Conservation (phyloP, 1,140 invertebrate species). For the Drosophila parvula region DNA sequence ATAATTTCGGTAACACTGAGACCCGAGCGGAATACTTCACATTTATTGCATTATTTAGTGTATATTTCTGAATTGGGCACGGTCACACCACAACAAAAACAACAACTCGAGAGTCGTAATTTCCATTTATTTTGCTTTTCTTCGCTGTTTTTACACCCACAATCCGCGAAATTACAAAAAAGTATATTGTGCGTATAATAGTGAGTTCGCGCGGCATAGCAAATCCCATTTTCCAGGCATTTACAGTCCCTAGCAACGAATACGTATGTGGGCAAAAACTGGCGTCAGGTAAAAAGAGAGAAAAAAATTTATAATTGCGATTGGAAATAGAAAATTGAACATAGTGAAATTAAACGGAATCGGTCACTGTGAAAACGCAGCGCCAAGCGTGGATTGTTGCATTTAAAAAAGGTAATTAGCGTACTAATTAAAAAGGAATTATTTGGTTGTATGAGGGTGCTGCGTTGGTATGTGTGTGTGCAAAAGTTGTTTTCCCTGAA, state of each 20-base stretch:
- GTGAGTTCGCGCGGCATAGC: constrained; percentile 1
- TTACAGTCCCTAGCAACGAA: not conserved
- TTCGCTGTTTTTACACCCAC: constrained; percentile 34
- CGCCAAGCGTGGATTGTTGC: constrained; percentile 63
- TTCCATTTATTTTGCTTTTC: constrained; percentile 50
- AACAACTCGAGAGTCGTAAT: constrained; percentile 28
- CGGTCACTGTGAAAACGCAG: constrained; percentile 65
- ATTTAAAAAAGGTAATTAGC: constrained; percentile 74
- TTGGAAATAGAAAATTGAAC: constrained; percentile 19
- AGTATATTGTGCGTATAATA: constrained; percentile 15
- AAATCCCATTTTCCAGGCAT: not conserved
- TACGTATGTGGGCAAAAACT: constrained; percentile 35
- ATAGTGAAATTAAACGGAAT: constrained; percentile 57
- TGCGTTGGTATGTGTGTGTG: constrained; percentile 28
- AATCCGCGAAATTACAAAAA: constrained; percentile 11
- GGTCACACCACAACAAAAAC: constrained; percentile 14
- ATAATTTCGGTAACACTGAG: no score
- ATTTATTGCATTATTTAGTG: no score
- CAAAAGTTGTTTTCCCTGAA: constrained; percentile 79
- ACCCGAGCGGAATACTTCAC: no score
- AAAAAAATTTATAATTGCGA: constrained; percentile 34
- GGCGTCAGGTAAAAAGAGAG: constrained; percentile 36
- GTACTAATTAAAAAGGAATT: constrained; percentile 44
- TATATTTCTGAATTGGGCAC: not conserved
- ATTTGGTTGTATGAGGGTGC: constrained; percentile 20